Conservation (phyloP, 2,113 vertebrate species). For the Clarias gariepinus region DNA sequence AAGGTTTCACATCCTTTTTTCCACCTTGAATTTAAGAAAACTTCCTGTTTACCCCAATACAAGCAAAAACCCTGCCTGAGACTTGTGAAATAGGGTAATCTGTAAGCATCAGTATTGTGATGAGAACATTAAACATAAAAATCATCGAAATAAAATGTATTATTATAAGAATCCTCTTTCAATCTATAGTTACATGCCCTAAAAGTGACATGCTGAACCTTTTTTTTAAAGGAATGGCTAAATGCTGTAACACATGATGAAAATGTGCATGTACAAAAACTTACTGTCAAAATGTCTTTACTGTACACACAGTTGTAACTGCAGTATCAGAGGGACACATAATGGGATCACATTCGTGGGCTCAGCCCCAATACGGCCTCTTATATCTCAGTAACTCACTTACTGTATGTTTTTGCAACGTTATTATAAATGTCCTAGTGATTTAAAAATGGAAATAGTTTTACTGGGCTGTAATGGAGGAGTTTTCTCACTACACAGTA, state of each 20-base stretch:
- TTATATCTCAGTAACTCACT: no score
- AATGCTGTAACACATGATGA: background rate
- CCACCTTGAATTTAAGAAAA: background rate
- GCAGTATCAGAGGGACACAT: background rate
- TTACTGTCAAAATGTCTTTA: background rate
- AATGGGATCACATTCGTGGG: background rate
- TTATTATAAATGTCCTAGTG: conserved; percentile 12
- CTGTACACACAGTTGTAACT: background rate
- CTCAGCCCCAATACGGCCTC: background rate
- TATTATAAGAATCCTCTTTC: background rate
- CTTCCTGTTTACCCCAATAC: background rate
- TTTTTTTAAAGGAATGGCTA: background rate
- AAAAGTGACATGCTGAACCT: background rate
- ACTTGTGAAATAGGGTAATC: background rate
- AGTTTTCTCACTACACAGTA: background rate
- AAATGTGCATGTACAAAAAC: background rate
- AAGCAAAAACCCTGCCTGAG: background rate
- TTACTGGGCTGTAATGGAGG: background rate
- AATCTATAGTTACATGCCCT: background rate
- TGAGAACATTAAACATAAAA: background rate
- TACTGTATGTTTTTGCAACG: background rate
- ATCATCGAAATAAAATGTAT: background rate
- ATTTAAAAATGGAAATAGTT: background rate
- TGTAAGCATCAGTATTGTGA: background rate
- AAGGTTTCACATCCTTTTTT: background rate